These are phyloP conservation scores for Rhinolophus ferrumequinum DNA, from an alignment of 2,113 vertebrate genomes.

Conservation along the genomic window DNA sequence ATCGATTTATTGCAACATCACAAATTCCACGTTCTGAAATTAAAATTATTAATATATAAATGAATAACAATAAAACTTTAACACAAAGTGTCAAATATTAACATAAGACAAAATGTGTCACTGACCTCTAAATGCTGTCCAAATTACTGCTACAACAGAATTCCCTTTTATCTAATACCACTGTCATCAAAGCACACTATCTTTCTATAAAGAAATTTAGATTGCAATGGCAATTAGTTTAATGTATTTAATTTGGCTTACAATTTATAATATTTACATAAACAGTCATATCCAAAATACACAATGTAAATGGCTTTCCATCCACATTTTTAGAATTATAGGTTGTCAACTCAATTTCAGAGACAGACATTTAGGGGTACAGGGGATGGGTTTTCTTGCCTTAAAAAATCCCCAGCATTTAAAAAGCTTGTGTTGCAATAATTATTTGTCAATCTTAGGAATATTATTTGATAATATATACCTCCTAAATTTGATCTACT, in stretches of 20 bases:
- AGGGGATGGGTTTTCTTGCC: neutral
- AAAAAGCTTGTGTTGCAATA: neutral
- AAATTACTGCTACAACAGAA: accelerated
- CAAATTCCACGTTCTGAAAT: accelerated
- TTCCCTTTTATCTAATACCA: neutral
- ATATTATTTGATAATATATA: neutral
- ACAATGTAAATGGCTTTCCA: neutral
- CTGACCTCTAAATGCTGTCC: neutral
- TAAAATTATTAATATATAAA: neutral
- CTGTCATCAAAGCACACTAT: neutral
- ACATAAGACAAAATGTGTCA: neutral
- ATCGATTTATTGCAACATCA: neutral
- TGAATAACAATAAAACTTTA: neutral
- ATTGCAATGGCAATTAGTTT: neutral
- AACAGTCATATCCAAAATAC: neutral
- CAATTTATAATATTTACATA: neutral
- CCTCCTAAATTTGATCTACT: neutral
- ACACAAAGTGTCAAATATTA: neutral
- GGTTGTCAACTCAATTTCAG: neutral
- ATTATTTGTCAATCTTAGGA: neutral
- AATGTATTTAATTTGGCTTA: neutral
- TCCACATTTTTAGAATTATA: neutral
- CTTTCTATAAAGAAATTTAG: neutral
- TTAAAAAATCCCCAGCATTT: neutral
- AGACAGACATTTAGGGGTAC: neutral